phyloP scores from a whole-genome alignment of 2,797 vertebrate genomes.

The Typhlichthys subterraneus region DNA sequence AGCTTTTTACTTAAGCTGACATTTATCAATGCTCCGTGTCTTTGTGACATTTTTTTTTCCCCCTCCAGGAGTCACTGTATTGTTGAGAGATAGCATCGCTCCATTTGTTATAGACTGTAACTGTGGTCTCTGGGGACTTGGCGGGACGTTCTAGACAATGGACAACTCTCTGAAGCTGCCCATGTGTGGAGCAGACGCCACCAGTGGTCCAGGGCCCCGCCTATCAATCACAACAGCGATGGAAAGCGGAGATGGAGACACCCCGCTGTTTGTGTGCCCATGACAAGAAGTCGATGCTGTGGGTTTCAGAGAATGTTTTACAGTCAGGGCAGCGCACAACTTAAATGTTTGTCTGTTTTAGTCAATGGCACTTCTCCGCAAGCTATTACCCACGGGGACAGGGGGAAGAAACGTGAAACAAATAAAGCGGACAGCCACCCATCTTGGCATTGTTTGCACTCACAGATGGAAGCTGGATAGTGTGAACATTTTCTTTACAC shows the following conservation, averaged over 20 bases:
- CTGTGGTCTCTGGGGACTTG: constrained; percentile 36
- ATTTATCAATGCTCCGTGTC: constrained; percentile 81
- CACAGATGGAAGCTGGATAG: constrained; percentile 74
- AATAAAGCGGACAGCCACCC: constrained; percentile 70
- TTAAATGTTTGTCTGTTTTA: constrained; percentile 85
- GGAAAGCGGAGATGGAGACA: constrained; percentile 76
- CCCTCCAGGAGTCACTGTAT: constrained; percentile 71
- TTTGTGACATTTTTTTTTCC: constrained; percentile 75
- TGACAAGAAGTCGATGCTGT: constrained; percentile 80
- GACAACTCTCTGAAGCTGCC: constrained; percentile 54
- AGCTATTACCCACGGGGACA: constrained; percentile 74
- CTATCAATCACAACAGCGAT: constrained; percentile 72
- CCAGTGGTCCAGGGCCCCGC: constrained; percentile 59
- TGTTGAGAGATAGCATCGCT: constrained; percentile 76
- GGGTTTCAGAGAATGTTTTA: constrained; percentile 78
- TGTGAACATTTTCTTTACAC: constrained; percentile 68
- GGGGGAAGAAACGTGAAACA: constrained; percentile 75
- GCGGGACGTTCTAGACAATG: constrained; percentile 64
- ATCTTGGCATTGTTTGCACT: constrained; percentile 70
- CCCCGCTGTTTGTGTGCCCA: constrained; percentile 72
- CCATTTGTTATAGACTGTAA: constrained; percentile 76
- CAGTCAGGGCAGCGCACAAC: constrained; percentile 73
- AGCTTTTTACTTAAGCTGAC: constrained; percentile 76
- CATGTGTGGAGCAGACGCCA: constrained; percentile 61
- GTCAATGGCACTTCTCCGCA: constrained; percentile 80